Conservation (phyloP, 1,140 invertebrate species). For the Popillia japonica region DNA sequence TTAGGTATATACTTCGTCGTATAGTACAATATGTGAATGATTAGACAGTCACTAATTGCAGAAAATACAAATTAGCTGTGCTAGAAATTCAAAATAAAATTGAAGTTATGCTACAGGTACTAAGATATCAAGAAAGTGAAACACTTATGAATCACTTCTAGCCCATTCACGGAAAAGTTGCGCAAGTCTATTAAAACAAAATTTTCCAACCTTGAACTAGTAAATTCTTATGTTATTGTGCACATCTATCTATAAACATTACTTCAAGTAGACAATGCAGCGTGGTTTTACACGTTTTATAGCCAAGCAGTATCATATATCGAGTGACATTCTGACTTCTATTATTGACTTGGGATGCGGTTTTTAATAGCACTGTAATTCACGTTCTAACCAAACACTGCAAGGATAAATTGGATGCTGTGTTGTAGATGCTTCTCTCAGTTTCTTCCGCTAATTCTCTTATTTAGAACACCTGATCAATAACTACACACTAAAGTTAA, state of each 20-base stretch:
- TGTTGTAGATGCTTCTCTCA: neutral
- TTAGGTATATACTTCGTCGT: too few relatives aligned
- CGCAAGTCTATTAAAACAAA: conserved; percentile 16
- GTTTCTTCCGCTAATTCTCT: neutral
- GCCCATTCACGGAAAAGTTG: conserved; percentile 6
- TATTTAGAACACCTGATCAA: conserved; percentile 15
- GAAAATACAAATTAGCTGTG: too few relatives aligned
- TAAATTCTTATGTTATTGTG: conserved; percentile 17
- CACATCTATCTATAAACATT: neutral
- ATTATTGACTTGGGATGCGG: conserved; percentile 5
- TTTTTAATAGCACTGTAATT: neutral
- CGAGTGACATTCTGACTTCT: neutral
- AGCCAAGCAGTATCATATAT: neutral
- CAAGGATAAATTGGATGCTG: neutral
- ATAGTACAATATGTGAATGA: too few relatives aligned
- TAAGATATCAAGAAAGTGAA: neutral
- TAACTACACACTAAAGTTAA: neutral
- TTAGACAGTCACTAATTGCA: too few relatives aligned
- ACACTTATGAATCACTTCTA: conserved; percentile 5
- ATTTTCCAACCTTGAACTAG: conserved; percentile 22
- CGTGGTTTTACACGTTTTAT: neutral
- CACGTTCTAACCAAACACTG: neutral
- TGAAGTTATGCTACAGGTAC: too few relatives aligned
- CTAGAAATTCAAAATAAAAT: too few relatives aligned
- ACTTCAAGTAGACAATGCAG: neutral